phyloP scores from a whole-genome alignment of 2,797 vertebrate species.

The Spondyliosoma cantharus region DNA sequence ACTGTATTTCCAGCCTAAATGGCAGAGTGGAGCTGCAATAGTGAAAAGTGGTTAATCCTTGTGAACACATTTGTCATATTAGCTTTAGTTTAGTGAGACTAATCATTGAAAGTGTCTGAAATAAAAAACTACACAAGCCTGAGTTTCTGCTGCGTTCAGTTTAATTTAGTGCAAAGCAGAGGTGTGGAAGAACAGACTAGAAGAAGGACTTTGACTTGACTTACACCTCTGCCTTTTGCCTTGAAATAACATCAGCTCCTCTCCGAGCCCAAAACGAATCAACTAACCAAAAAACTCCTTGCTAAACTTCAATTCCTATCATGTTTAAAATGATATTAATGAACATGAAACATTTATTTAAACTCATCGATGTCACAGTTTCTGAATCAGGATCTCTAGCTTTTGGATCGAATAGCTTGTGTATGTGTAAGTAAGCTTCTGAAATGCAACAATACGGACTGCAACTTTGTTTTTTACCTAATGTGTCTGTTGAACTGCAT shows the following conservation, averaged over 20 bases:
- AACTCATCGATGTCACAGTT: neutral
- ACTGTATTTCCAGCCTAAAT: neutral
- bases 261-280: neutral
- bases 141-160: neutral
- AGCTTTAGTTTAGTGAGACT: neutral
- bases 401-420: neutral
- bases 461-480: constrained; percentile 29
- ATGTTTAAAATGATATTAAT: neutral
- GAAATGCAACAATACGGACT: constrained; percentile 10
- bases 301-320: neutral
- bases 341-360: neutral
- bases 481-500: constrained; percentile 33
- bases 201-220: neutral
- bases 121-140: neutral
- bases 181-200: neutral
- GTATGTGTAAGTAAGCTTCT: neutral
- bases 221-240: neutral
- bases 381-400: neutral
- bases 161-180: neutral
- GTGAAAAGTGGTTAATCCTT: neutral
- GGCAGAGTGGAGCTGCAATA: neutral
- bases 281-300: neutral
- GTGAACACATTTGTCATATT: neutral
- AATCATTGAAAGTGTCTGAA: constrained; percentile 2
- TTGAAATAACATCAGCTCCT: neutral